Evolutionary conservation across 2,888 invertebrate genomes (phyloP).

Genomic region (Nebria salina): DNA sequence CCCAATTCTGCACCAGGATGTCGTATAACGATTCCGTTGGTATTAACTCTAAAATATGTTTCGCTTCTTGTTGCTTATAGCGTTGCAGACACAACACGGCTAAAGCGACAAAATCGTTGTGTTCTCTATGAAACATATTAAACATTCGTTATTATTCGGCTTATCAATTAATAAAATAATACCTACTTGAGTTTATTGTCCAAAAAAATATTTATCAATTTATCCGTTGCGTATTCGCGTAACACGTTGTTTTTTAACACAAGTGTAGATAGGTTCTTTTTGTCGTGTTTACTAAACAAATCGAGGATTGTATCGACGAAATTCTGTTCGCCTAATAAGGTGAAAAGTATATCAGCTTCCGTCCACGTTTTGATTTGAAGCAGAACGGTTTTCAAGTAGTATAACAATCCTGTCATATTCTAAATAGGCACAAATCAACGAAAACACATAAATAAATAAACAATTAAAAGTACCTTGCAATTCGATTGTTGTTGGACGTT

Average conservation of each 20-base stretch:
- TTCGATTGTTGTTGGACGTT: slow-evolving; percentile 54
- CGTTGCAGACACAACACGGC: slow-evolving; percentile 66
- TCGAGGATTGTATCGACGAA: slow-evolving; percentile 61
- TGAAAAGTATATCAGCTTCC: slow-evolving; percentile 63
- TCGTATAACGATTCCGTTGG: slow-evolving; percentile 59
- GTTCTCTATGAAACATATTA: slow-evolving; percentile 52
- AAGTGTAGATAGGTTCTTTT: slow-evolving; percentile 63
- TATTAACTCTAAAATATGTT: slow-evolving; percentile 62
- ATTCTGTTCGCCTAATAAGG: slow-evolving; percentile 57
- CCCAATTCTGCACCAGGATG: slow-evolving; percentile 63
- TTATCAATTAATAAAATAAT: background rate
- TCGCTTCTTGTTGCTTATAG: slow-evolving; percentile 63
- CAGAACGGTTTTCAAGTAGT: slow-evolving; percentile 60
- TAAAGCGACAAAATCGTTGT: slow-evolving; percentile 62
- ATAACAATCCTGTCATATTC: slow-evolving; percentile 59
- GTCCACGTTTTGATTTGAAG: slow-evolving; percentile 61
- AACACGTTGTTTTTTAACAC: slow-evolving; percentile 66
- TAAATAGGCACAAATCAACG: slow-evolving; percentile 49
- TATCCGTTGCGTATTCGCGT: slow-evolving; percentile 67
- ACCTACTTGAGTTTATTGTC: slow-evolving; percentile 55
- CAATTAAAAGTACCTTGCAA: slow-evolving; percentile 13
- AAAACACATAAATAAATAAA: background rate
- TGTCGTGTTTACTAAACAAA: slow-evolving; percentile 60
- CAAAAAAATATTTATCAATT: slow-evolving; percentile 63
- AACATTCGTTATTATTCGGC: no score